Evolutionary conservation across 2,888 invertebrate species (phyloP), one percentile per base, ranked within the genome.

Genomic region (Seira sanloemensis): DNA sequence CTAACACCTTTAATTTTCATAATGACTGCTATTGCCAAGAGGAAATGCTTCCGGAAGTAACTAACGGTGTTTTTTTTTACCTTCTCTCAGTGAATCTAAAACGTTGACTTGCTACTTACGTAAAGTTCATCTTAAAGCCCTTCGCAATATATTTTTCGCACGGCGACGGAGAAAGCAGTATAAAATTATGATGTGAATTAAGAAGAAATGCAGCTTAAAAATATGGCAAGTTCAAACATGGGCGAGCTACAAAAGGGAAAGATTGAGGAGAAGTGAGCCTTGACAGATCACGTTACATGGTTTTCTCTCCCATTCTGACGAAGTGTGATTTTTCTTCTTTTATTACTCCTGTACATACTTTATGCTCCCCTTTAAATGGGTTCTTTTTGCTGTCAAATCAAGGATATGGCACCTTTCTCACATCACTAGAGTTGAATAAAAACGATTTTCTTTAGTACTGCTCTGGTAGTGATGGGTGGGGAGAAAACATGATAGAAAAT

Each of bases 201-300:
- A n/a, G n/a, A n/a, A n/a, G n/a, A n/a, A n/a, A n/a, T n/a, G n/a
- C n/a, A n/a, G n/a, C 37, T 37, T 4, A 37, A 37, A 37, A 37
- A 7, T 37, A 37, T 37, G 37, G 12, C 12, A 12, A 37, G 37
- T 37, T 7, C 12, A n/a, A n/a, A 37, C 12, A 37, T 7, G 12
- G 37, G 37, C 4, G 37, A 37, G 37, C 12, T 37, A 24, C 37
- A 58, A 72, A 27, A 46, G 67, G 66, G 72, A 73, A 79, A 71
- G 78, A 12, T 66, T 72, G 71, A 58, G 79, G 73, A 67, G 80
- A 74, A 75, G 73, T 80, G 68, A 80, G 68, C 74, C 75, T 80
- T 80, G 80, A 80, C 80, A 80, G 80, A 80, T 80, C 80, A 80
- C 80, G 75, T 80, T 80, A 80, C 80, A 80, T 67, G 80, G 74